These are phyloP conservation scores for Phycodurus eques DNA, from an alignment of 2,113 vertebrate species.

Conservation along the genomic window DNA sequence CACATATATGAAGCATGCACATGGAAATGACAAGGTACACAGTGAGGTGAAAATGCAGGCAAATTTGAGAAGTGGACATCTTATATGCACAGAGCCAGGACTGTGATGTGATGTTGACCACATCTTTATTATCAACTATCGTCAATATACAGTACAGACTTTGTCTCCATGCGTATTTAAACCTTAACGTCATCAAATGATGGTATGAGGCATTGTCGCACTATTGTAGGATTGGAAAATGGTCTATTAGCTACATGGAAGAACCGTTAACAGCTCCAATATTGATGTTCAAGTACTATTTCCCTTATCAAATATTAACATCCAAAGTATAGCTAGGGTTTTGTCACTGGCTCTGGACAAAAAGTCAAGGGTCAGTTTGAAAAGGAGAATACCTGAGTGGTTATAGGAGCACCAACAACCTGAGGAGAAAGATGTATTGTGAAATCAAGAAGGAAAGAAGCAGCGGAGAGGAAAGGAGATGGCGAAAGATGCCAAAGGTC, in stretches of 20 bases:
- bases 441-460: slow-evolving; percentile 25
- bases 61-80: not conserved
- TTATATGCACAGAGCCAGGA: slow-evolving; percentile 21
- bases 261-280: not conserved
- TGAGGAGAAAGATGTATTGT: slow-evolving; percentile 55
- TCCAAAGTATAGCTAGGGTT: not conserved
- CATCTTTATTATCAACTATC: not conserved
- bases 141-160: not conserved
- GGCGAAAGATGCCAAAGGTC: slow-evolving; percentile 31
- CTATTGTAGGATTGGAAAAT: not conserved
- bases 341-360: slow-evolving; percentile 29
- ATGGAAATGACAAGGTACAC: slow-evolving; percentile 3
- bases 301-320: too few species aligned
- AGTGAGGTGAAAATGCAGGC: slow-evolving; percentile 1
- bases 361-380: slow-evolving; percentile 22
- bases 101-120: not conserved
- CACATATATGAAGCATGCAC: not conserved
- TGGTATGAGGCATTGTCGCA: not conserved
- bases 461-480: slow-evolving; percentile 12
- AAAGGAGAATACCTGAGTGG: slow-evolving; percentile 71
- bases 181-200: not conserved
- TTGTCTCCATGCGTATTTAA: too few species aligned
- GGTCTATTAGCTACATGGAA: not conserved
- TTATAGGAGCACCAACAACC: slow-evolving; percentile 74
- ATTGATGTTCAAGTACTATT: not conserved